Evolutionary conservation across 2,888 invertebrate species (phyloP).

Genomic region (Drosophila longiperda): DNA sequence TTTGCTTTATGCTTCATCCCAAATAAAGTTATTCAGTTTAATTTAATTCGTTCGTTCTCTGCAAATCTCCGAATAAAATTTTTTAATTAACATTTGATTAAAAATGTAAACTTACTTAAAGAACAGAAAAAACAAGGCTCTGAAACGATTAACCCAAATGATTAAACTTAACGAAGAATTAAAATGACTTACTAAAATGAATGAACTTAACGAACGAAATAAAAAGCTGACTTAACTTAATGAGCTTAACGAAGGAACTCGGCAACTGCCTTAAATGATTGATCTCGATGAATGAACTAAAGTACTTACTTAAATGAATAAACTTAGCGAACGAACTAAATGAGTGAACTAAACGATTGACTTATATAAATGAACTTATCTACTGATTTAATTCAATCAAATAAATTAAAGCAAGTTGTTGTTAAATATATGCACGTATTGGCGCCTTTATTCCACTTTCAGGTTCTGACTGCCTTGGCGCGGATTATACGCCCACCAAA

Average conservation of each 20-base stretch:
- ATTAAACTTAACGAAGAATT: neutral
- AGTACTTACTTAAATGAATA: neutral
- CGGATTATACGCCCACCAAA: slow-evolving; percentile 90
- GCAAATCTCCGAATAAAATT: neutral
- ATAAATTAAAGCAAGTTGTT: neutral
- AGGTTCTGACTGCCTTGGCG: slow-evolving; percentile 90
- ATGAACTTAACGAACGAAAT: neutral
- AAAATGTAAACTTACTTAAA: neutral
- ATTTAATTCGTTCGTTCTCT: neutral
- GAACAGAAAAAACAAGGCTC: neutral
- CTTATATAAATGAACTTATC: neutral
- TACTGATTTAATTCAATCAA: neutral
- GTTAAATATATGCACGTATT: neutral
- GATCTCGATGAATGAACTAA: neutral
- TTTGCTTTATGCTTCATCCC: neutral
- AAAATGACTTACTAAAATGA: too few relatives aligned
- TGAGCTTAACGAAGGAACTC: neutral
- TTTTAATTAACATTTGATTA: neutral
- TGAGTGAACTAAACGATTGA: neutral
- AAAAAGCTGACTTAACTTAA: neutral
- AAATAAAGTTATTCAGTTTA: neutral
- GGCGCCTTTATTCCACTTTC: slow-evolving; percentile 4
- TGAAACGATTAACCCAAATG: neutral
- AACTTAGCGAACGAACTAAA: neutral
- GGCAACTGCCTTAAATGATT: neutral